Percentiles rank a stretch among this genome's conserved stretches.
These are phyloP conservation scores for Amblyjoppa proteus DNA, from an alignment of 2,888 invertebrate species.

Conservation along the genomic window DNA sequence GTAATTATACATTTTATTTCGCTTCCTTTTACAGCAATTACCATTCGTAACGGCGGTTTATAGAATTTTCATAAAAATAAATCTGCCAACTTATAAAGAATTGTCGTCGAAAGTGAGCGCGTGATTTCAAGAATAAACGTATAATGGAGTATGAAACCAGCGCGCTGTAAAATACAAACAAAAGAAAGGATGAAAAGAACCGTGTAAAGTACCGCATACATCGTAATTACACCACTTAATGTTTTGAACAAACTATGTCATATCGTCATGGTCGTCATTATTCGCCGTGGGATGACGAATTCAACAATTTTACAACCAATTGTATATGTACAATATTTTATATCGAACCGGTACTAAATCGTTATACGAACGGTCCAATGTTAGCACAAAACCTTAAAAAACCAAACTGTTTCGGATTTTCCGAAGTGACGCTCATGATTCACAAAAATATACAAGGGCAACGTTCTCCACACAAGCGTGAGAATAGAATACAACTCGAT, in stretches of 20 bases:
- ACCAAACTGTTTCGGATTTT: constrained; percentile 14
- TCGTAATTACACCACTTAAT: constrained; percentile 21
- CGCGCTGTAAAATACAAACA: constrained; percentile 1
- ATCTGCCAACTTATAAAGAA: constrained; percentile 32
- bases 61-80: constrained; percentile 46
- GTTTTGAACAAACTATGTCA: constrained; percentile 5
- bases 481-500: constrained; percentile 11
- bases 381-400: background rate
- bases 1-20: constrained; percentile 62
- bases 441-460: constrained; percentile 3
- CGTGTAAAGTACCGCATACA: constrained; percentile 16
- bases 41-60: constrained; percentile 22
- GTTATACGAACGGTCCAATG: constrained; percentile 43
- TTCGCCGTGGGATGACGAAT: constrained; percentile 4
- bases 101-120: background rate
- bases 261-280: constrained; percentile 18
- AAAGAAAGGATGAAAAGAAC: background rate
- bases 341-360: constrained; percentile 79
- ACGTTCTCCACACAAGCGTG: constrained; percentile 23
- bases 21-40: constrained; percentile 54
- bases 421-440: constrained; percentile 38
- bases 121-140: background rate
- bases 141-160: constrained; percentile 4
- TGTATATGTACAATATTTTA: constrained; percentile 79
- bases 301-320: constrained; percentile 30